A percentile compares a stretch with the other conserved stretches of the same genome.
These are phyloP conservation scores for Pteronura brasiliensis DNA, from an alignment of 2,113 vertebrate genomes.

Conservation along the genomic window DNA sequence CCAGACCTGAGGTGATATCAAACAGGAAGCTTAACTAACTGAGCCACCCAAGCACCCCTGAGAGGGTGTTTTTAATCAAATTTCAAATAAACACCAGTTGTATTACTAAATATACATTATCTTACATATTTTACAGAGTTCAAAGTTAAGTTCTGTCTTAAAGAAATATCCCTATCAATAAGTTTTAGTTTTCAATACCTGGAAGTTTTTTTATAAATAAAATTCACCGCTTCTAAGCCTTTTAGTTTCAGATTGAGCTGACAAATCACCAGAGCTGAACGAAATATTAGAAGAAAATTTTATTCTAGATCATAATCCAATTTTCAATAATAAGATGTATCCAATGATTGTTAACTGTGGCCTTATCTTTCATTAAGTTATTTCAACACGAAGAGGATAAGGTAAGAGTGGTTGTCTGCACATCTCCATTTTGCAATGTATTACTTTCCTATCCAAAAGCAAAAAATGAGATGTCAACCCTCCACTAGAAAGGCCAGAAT, in stretches of 20 bases:
- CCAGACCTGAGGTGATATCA: not conserved
- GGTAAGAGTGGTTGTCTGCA: not conserved
- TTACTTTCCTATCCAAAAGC: constrained; percentile 11
- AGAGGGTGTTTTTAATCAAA: constrained; percentile 31
- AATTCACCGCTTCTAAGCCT: not conserved
- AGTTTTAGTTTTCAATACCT: not conserved
- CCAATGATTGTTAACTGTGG: constrained; percentile 13
- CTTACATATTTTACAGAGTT: not conserved
- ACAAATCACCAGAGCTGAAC: constrained; percentile 22
- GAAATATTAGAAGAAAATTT: not conserved
- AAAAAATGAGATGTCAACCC: constrained; percentile 12
- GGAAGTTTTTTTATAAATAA: constrained; percentile 12
- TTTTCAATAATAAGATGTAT: constrained; percentile 15
- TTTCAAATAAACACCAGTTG: constrained; percentile 4
- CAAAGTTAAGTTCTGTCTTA: not conserved
- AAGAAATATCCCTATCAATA: not conserved
- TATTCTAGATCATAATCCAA: constrained; percentile 36
- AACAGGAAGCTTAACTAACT: not conserved
- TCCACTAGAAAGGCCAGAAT: not conserved
- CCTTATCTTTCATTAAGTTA: constrained; percentile 23
- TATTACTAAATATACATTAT: not conserved
- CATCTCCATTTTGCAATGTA: not conserved
- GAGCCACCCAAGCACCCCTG: not conserved
- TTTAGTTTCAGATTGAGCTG: constrained; percentile 40
- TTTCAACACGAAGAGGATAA: not conserved